Evolutionary conservation across 2,113 vertebrate species (phyloP).

Genomic region (Morone chrysops): DNA sequence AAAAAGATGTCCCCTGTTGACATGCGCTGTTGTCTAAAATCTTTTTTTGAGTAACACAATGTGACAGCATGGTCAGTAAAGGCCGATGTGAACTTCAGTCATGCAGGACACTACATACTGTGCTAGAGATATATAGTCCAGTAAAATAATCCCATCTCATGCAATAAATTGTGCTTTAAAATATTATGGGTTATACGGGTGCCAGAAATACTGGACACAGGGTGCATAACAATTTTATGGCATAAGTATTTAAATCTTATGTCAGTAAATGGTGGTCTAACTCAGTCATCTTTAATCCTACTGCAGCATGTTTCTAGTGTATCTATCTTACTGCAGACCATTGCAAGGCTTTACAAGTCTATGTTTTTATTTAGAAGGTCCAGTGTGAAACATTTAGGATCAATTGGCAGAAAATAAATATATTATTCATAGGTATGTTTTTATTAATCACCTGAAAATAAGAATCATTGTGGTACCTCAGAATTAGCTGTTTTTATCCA

Average conservation of each 20-base stretch:
- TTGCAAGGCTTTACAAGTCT: neutral
- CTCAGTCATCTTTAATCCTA: slow-evolving; percentile 1
- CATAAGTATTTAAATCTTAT: slow-evolving; percentile 15
- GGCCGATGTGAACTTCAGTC: slow-evolving; percentile 55
- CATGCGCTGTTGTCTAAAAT: slow-evolving; percentile 33
- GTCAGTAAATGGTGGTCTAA: neutral
- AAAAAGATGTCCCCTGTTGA: slow-evolving; percentile 39
- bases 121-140: slow-evolving; percentile 23
- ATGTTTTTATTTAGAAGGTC: neutral
- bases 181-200: slow-evolving; percentile 32
- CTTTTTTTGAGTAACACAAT: slow-evolving; percentile 50
- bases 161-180: slow-evolving; percentile 46
- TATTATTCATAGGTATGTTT: too few species aligned
- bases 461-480: too few species aligned
- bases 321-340: neutral
- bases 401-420: too few species aligned
- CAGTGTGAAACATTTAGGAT: too few species aligned
- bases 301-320: neutral
- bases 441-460: too few species aligned
- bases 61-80: slow-evolving; percentile 51
- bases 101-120: slow-evolving; percentile 32
- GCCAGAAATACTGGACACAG: slow-evolving; percentile 35
- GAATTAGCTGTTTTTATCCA: too few species aligned
- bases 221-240: slow-evolving; percentile 31
- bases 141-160: slow-evolving; percentile 46